Conservation (phyloP, 2,888 invertebrate genomes). For the Phortica okadai region DNA sequence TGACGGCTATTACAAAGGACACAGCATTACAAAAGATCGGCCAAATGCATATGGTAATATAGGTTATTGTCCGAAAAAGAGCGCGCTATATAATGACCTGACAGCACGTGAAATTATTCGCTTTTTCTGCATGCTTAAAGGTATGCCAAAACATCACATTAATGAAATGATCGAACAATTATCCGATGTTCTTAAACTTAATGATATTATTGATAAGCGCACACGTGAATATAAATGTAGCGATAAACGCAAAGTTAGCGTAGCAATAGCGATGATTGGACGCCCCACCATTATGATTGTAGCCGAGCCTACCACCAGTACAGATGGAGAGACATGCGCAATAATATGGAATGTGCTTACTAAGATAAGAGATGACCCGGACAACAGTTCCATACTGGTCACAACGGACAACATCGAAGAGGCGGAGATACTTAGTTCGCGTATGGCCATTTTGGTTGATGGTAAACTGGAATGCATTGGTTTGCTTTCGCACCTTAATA, state of each 20-base stretch:
- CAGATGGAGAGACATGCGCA: neutral
- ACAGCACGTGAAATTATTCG: neutral
- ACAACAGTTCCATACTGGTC: neutral
- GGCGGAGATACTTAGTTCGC: neutral
- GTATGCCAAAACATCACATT: neutral
- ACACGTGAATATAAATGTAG: neutral
- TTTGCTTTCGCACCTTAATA: neutral
- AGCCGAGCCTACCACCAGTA: neutral
- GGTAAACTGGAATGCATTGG: constrained; percentile 11
- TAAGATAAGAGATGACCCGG: neutral
- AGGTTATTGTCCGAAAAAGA: neutral
- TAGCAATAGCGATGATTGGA: neutral
- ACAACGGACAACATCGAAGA: constrained; percentile 14
- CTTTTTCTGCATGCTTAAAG: constrained; percentile 9
- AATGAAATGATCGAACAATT: neutral
- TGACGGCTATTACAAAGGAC: neutral
- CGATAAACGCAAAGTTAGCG: constrained; percentile 10
- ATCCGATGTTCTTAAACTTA: neutral
- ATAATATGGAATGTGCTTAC: neutral
- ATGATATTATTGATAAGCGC: constrained; percentile 9
- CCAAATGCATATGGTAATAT: neutral
- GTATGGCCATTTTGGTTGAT: neutral
- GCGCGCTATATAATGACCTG: neutral
- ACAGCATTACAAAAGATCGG: neutral
- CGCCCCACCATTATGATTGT: neutral